phyloP scores from a whole-genome alignment of 1,140 invertebrate species.

The Bemisia tabaci region DNA sequence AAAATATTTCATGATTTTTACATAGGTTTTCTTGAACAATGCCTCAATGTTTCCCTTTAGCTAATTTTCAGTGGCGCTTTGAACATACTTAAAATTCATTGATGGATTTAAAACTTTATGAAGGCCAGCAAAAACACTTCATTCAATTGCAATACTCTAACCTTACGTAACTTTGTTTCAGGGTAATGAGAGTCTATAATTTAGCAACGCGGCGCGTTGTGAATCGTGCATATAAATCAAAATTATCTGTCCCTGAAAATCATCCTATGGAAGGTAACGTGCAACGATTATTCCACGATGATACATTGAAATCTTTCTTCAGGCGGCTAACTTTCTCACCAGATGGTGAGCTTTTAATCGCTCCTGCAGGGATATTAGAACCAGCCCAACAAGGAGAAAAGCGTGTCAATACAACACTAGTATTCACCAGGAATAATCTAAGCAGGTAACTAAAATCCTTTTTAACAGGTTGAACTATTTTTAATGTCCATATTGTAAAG shows the following conservation, averaged over 20 bases:
- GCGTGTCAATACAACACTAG: conserved; percentile 56
- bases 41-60: too few species aligned
- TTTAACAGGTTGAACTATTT: too few species aligned
- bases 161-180: too few species aligned
- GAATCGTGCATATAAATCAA: conserved; percentile 53
- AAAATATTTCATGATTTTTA: too few species aligned
- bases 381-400: conserved; percentile 43
- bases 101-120: too few species aligned
- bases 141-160: too few species aligned
- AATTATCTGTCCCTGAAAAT: conserved; percentile 41
- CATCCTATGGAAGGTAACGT: conserved; percentile 44
- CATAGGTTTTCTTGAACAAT: too few species aligned
- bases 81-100: too few species aligned
- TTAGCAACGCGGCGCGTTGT: conserved; percentile 45
- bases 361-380: conserved; percentile 62
- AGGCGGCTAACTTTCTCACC: conserved; percentile 74
- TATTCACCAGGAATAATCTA: conserved; percentile 60
- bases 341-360: conserved; percentile 74
- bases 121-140: too few species aligned
- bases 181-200: conserved; percentile 60
- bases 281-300: conserved; percentile 76
- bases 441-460: conserved; percentile 58
- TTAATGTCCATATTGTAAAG: too few species aligned
- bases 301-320: conserved; percentile 88
- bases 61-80: too few species aligned